Percentiles rank a stretch among this genome's conserved stretches.
phyloP scores from a whole-genome alignment of 2,888 invertebrate species.

The Serripes groenlandicus region DNA sequence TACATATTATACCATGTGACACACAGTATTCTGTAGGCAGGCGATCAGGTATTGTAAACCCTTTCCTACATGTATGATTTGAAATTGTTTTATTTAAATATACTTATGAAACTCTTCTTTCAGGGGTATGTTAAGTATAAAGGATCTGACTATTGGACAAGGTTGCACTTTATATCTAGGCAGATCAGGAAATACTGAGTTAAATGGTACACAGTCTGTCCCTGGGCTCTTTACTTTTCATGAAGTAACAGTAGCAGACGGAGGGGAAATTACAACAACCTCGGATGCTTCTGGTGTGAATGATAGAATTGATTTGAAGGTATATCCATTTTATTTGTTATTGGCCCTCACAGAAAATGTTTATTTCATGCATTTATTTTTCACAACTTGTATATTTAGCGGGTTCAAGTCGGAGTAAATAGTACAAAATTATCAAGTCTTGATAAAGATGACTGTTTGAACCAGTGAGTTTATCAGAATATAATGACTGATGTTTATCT shows the following conservation, averaged over 20 bases:
- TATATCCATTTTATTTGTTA: conserved; percentile 12
- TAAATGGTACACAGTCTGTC: conserved; percentile 36
- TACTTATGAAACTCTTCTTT: not conserved
- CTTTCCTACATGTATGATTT: too few relatives aligned
- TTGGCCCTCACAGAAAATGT: not conserved
- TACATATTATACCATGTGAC: too few relatives aligned
- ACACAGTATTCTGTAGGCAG: too few relatives aligned
- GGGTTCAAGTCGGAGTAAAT: too few relatives aligned
- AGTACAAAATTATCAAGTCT: too few relatives aligned
- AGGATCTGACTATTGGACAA: conserved; percentile 73
- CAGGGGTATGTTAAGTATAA: conserved; percentile 76
- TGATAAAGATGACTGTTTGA: too few relatives aligned
- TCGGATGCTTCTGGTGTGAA: conserved; percentile 61
- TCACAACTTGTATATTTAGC: too few relatives aligned
- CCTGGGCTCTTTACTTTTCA: conserved; percentile 67
- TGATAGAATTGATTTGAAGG: conserved; percentile 65
- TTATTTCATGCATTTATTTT: too few relatives aligned
- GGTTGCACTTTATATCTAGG: conserved; percentile 73
- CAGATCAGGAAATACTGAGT: conserved; percentile 62
- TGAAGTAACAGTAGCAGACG: conserved; percentile 70
- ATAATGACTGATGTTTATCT: too few relatives aligned
- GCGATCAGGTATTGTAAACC: too few relatives aligned
- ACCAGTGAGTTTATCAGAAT: too few relatives aligned
- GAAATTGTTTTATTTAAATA: too few relatives aligned
- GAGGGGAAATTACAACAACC: conserved; percentile 75